Percentiles rank a stretch among this genome's conserved stretches.
Evolutionary conservation across 23 tunicate species (phyloP).

Genomic region (Botrylloides violaceus): DNA sequence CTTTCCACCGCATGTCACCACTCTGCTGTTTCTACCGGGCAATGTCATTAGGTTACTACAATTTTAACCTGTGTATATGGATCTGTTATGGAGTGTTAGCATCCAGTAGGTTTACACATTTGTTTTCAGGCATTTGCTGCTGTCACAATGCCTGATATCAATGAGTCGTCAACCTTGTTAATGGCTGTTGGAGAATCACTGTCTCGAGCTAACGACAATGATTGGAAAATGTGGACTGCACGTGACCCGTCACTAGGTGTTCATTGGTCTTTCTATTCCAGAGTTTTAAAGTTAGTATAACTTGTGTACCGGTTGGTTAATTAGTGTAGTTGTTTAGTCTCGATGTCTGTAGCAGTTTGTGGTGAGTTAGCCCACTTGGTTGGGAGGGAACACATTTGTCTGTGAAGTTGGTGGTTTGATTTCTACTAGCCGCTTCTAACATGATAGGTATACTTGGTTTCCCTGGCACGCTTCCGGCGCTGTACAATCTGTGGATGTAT

Average conservation of each 20-base stretch:
- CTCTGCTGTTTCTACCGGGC: too few relatives aligned
- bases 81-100: not conserved
- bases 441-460: too few relatives aligned
- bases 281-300: constrained; percentile 24
- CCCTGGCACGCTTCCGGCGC: too few relatives aligned
- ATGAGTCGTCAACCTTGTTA: constrained; percentile 10
- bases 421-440: too few relatives aligned
- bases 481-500: too few relatives aligned
- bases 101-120: not conserved
- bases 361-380: too few relatives aligned
- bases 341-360: too few relatives aligned
- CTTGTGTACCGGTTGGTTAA: too few relatives aligned
- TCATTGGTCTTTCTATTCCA: constrained; percentile 24
- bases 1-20: too few relatives aligned
- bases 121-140: constrained; percentile 12
- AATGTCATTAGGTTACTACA: not conserved
- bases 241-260: constrained; percentile 11
- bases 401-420: too few relatives aligned
- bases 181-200: not conserved
- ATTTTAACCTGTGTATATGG: not conserved
- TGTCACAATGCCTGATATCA: not conserved
- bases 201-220: not conserved
- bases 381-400: too few relatives aligned
- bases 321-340: too few relatives aligned
- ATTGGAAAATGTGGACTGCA: constrained; percentile 5